Conservation (phyloP, 2,888 invertebrate species). For the Rhodophaea formosa region DNA sequence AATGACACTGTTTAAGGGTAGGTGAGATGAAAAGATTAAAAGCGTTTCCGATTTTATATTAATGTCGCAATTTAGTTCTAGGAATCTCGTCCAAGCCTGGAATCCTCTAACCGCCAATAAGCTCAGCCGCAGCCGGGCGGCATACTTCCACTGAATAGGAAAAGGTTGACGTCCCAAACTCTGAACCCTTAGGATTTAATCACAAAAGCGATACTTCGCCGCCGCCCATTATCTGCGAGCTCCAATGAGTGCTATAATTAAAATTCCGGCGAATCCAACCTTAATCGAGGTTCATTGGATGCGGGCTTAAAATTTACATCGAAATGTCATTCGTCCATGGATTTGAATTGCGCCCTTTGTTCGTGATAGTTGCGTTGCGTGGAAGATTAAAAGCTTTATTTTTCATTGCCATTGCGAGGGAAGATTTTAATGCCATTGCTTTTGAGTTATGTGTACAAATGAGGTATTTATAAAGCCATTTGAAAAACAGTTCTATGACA, state of each 20-base stretch:
- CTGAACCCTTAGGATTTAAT: slow-evolving; percentile 21
- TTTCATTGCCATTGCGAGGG: not conserved
- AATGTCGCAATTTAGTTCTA: not conserved
- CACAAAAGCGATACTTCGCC: not conserved
- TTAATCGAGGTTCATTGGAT: slow-evolving; percentile 42
- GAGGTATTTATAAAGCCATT: too few relatives aligned
- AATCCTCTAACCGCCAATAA: not conserved
- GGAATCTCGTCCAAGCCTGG: not conserved
- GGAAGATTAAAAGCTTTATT: not conserved
- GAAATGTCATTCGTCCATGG: slow-evolving; percentile 13
- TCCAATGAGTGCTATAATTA: slow-evolving; percentile 43
- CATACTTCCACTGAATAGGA: not conserved
- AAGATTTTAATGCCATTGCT: not conserved
- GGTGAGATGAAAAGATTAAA: too few relatives aligned
- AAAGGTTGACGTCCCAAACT: not conserved
- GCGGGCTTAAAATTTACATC: slow-evolving; percentile 39
- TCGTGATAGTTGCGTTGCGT: slow-evolving; percentile 1
- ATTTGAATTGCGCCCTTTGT: not conserved
- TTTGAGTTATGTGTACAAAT: too few relatives aligned
- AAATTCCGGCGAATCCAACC: slow-evolving; percentile 47
- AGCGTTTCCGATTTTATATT: too few relatives aligned
- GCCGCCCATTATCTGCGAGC: slow-evolving; percentile 18
- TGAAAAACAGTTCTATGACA: too few relatives aligned
- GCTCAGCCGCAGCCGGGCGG: not conserved
- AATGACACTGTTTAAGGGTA: too few relatives aligned